A percentile compares a stretch with the other conserved stretches of the same genome.
These are phyloP conservation scores for Eulemur coronatus DNA, from an alignment of 2,797 vertebrate genomes.

Conservation along the genomic window DNA sequence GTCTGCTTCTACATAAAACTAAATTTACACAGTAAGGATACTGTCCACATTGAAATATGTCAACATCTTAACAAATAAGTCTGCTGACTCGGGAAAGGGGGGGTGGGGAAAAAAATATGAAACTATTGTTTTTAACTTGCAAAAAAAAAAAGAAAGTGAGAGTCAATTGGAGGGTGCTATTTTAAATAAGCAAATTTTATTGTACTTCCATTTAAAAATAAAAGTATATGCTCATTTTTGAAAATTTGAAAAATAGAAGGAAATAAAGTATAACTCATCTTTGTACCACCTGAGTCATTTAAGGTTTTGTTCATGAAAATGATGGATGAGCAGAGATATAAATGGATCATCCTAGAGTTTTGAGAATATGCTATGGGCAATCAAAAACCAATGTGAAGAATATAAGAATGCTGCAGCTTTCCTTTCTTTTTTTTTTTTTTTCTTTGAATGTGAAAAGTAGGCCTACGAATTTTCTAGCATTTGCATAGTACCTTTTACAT, in stretches of 20 bases:
- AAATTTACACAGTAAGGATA: too few relatives aligned
- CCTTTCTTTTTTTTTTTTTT: neutral
- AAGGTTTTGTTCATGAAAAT: neutral
- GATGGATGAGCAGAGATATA: neutral
- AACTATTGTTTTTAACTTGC: too few relatives aligned
- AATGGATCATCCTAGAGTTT: neutral
- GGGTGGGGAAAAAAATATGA: too few relatives aligned
- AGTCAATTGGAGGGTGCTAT: neutral
- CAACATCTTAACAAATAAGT: too few relatives aligned
- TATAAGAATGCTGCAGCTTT: neutral
- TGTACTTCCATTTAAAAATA: neutral
- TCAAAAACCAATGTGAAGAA: neutral
- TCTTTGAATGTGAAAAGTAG: neutral
- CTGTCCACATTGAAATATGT: too few relatives aligned
- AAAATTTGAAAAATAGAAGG: conserved; percentile 5
- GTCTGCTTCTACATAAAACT: too few relatives aligned
- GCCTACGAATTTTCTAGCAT: neutral
- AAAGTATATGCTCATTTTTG: neutral
- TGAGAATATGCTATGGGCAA: neutral
- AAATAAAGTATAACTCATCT: neutral
- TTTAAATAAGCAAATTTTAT: neutral
- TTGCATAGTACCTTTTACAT: neutral
- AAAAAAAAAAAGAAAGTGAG: too few relatives aligned
- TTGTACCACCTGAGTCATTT: neutral
- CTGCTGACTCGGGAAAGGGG: too few relatives aligned